Conservation (phyloP, 2,888 invertebrate species). For the Synanthedon formicaeformis region DNA sequence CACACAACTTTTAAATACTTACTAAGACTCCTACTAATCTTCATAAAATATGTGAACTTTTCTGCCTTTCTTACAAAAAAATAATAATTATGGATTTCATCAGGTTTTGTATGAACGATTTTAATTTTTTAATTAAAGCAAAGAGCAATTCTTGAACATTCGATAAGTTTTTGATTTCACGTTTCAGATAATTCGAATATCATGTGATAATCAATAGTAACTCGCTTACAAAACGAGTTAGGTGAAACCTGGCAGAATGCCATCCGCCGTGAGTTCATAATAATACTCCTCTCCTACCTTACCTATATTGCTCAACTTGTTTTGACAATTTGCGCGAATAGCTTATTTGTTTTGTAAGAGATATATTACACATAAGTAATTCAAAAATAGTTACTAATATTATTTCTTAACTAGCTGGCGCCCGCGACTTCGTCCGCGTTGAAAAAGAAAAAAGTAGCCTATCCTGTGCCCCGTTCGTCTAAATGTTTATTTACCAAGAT, state of each 20-base stretch:
- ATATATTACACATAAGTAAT: neutral
- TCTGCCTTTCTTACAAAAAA: too few relatives aligned
- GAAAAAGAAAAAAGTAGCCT: too few relatives aligned
- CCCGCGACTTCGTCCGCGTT: too few relatives aligned
- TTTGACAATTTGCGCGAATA: constrained; percentile 15
- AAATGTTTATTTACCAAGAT: too few relatives aligned
- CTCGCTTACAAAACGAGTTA: neutral
- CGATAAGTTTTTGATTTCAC: neutral
- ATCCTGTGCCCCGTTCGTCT: too few relatives aligned
- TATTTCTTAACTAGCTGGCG: neutral
- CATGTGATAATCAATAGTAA: neutral
- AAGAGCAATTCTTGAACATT: too few relatives aligned
- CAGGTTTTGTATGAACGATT: too few relatives aligned
- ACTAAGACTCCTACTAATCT: too few relatives aligned
- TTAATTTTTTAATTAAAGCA: too few relatives aligned
- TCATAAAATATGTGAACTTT: too few relatives aligned
- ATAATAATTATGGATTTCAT: too few relatives aligned
- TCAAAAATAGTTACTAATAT: neutral
- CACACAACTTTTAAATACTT: too few relatives aligned
- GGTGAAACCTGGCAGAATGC: constrained; percentile 16
- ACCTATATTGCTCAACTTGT: constrained; percentile 13
- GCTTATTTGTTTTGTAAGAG: neutral
- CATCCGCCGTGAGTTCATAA: constrained; percentile 12
- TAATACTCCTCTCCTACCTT: constrained; percentile 7
- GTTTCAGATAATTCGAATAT: neutral